Evolutionary conservation across 2,888 invertebrate species (phyloP).

Genomic region (Bellardia bayeri): DNA sequence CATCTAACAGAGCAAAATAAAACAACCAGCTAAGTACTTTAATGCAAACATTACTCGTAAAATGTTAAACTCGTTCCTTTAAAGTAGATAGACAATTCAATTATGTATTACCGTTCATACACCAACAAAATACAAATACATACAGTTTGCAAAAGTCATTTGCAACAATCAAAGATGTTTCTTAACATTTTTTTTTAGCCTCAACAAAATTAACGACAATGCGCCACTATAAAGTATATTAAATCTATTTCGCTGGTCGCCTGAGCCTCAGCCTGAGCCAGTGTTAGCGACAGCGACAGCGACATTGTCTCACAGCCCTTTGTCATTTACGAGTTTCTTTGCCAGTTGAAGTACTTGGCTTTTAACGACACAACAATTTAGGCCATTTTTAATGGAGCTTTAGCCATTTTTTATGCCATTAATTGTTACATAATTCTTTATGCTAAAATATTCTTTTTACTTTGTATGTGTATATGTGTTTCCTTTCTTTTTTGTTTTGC

Average conservation of each 20-base stretch:
- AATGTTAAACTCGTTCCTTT: slow-evolving; percentile 24
- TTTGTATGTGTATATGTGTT: background rate
- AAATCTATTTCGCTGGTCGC: background rate
- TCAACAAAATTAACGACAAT: slow-evolving; percentile 30
- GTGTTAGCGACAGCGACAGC: background rate
- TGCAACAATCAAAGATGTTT: slow-evolving; percentile 26
- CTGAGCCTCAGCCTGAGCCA: background rate
- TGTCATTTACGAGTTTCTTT: slow-evolving; percentile 9
- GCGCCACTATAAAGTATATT: slow-evolving; percentile 39
- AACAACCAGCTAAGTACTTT: background rate
- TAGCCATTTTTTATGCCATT: slow-evolving; percentile 53
- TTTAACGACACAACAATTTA: slow-evolving; percentile 45
- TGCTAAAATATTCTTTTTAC: slow-evolving; percentile 38
- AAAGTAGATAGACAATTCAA: slow-evolving; percentile 40
- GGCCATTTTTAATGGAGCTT: slow-evolving; percentile 47
- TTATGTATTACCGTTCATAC: background rate
- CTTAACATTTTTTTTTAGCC: slow-evolving; percentile 4
- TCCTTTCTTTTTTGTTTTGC: background rate
- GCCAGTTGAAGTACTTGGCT: slow-evolving; percentile 32
- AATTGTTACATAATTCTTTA: slow-evolving; percentile 66
- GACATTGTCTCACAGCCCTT: background rate
- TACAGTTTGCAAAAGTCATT: background rate
- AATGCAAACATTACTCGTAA: background rate
- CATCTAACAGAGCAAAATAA: background rate
- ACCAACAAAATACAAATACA: background rate